Conservation (phyloP, 2,888 invertebrate species). For the Amiota minor region DNA sequence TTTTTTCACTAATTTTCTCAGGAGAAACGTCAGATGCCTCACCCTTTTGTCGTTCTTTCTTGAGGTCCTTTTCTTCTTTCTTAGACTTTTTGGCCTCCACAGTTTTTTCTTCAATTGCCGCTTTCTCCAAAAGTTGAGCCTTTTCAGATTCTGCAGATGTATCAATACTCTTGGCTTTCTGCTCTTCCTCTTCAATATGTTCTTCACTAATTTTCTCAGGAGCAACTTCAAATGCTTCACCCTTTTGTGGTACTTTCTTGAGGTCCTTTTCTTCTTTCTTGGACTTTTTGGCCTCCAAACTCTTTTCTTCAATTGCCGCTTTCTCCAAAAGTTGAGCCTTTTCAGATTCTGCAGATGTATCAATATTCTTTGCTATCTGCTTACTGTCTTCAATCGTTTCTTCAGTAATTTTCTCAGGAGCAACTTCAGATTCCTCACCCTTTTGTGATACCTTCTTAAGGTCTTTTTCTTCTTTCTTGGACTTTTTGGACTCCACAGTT, state of each 20-base stretch:
- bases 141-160: conserved; percentile 44
- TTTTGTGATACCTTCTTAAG: conserved; percentile 15
- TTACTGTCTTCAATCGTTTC: conserved; percentile 18
- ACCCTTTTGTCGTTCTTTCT: conserved; percentile 19
- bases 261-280: conserved; percentile 40
- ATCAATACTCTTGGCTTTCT: background rate
- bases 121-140: conserved; percentile 23
- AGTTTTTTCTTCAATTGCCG: conserved; percentile 47
- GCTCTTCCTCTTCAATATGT: conserved; percentile 32
- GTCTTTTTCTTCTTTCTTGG: conserved; percentile 40
- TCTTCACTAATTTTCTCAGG: conserved; percentile 23
- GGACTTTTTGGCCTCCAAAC: conserved; percentile 28
- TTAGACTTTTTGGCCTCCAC: conserved; percentile 44
- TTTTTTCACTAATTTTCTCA: conserved; percentile 28
- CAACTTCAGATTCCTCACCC: conserved; percentile 22
- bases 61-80: conserved; percentile 32
- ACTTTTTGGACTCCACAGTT: conserved; percentile 41
- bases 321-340: conserved; percentile 26
- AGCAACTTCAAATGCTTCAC: conserved; percentile 28
- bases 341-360: conserved; percentile 15
- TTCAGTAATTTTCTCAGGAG: conserved; percentile 25
- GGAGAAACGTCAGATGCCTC: conserved; percentile 19
- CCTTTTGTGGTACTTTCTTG: conserved; percentile 39
- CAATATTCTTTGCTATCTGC: conserved; percentile 19
- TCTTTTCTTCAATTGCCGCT: conserved; percentile 16